Evolutionary conservation across 2,888 invertebrate species (phyloP), one percentile per base, ranked within the genome.

Genomic region (Leuctra nigra): DNA sequence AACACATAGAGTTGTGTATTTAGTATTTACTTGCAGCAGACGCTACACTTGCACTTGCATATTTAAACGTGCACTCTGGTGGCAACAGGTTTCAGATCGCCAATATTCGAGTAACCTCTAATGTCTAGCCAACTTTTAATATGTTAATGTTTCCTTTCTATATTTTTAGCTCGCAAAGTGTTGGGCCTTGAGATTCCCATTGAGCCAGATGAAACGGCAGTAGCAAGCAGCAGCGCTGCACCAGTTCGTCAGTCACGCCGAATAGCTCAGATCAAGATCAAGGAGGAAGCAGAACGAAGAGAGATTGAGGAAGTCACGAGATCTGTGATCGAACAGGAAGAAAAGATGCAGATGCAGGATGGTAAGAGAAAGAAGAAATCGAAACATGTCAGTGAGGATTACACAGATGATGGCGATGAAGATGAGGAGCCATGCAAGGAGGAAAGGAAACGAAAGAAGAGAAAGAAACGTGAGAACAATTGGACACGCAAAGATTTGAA

Each of bases 181-280:
- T 25, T 53, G 3, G 53, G 41, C 2, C 39, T 53, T 11, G 41
- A 41, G 6, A 20, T 53, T 11, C 39, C 41, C n/a, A 18, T 53
- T 9, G 53, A 53, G 39, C 6, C 39, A 1, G 53, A 53, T 7
- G 38, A 24, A 2, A 1, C 11, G 16, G 23, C 3, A 23, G 24
- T 22, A 9, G 36, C 7, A 1, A 14, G 2, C 13, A 23, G 14
- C 9, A 18, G 14, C 23, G 66, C 72, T 18, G 69, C 77, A 14
- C 80, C 81, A 0, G 85, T 91, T 3, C 74, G 93, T 6, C 87
- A 89, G 66, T 91, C 91, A 1, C 77, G 92, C 1, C 77, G 94
- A 59, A 89, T 94, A 64, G 93, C 92, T 0, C 91, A 91, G 70
- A 78, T 90, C 66, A 89, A 91, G 70, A 90, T 92, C 58, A 86